A percentile compares a stretch with the other conserved stretches of the same genome.
Evolutionary conservation across 2,888 invertebrate genomes (phyloP).

Genomic region (Ochropleura leucogaster): DNA sequence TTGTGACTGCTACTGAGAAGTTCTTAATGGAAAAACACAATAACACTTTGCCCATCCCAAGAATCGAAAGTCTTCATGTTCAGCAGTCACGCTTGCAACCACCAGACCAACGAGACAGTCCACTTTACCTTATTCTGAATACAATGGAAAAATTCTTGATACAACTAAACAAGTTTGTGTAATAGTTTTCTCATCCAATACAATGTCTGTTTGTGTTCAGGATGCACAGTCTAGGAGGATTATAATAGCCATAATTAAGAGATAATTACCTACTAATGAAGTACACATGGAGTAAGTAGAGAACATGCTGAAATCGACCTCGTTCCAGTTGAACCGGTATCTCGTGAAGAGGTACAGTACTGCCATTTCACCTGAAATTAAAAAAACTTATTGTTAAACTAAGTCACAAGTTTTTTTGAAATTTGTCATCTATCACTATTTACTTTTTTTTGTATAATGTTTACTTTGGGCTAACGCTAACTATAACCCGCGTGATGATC

Average conservation of each 20-base stretch:
- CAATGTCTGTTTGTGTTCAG: background rate
- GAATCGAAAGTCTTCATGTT: too few species aligned
- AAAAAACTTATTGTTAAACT: conserved; percentile 4
- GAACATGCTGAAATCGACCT: conserved; percentile 96
- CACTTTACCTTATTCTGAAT: background rate
- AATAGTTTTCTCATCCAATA: conserved; percentile 11
- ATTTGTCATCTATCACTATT: too few species aligned
- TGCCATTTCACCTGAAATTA: conserved; percentile 94
- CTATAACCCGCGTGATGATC: too few species aligned
- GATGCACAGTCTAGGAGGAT: background rate
- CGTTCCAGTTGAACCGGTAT: conserved; percentile 96
- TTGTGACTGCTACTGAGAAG: too few species aligned
- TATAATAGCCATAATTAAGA: conserved; percentile 12
- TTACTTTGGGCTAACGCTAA: too few species aligned
- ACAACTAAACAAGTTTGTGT: background rate
- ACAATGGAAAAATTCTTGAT: conserved; percentile 12
- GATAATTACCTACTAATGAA: conserved; percentile 93
- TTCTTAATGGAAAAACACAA: too few species aligned
- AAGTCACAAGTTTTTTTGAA: too few species aligned
- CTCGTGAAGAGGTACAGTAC: conserved; percentile 96
- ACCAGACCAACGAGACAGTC: too few species aligned
- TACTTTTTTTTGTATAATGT: too few species aligned
- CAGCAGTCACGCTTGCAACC: too few species aligned
- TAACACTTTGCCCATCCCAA: too few species aligned
- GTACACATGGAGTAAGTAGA: conserved; percentile 96